Evolutionary conservation across 2,797 vertebrate species (phyloP), one percentile per base, ranked within the genome.

Genomic region (Gymnocypris eckloni): DNA sequence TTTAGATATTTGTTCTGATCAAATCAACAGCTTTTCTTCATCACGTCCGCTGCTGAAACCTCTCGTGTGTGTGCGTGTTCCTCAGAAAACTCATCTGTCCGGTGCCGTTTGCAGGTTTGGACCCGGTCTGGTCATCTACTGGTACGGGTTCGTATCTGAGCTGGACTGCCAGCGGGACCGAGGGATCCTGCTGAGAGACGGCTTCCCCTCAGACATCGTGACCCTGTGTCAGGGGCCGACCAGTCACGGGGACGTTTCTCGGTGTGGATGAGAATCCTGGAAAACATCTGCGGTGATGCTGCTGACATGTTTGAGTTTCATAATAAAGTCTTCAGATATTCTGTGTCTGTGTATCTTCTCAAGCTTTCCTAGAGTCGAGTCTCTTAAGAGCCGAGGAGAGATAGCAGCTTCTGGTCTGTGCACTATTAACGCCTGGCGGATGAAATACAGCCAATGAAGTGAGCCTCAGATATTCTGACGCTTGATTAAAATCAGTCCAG

Each of bases 101-200:
- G 33, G 33, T 33, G 3, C 88, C 87, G 22, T 91, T 90, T 86
- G 20, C 94, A 99, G 98, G 92, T 99, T 99, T 86, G 98, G 98
- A 41, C 98, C 98, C 0, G 98, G 98, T 86, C 94, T 99, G 85
- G 98, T 99, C 90, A 99, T 99, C 94, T 99, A 99, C 91, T 99
- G 98, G 98, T 97, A 98, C 0, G 98, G 98, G 43, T 99, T 99
- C 89, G 97, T 99, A 81, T 96, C 96, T 66, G 98, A 99, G 90
- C 93, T 99, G 90, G 98, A 99, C 93, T 98, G 97, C 93, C 97
- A 99, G 92, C 96, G 97, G 41, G 96, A 97, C 86, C 93, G 98
- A 89, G 98, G 98, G 50, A 98, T 99, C 93, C 94, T 99, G 89
- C 97, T 99, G 50, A 98, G 97, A 93, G 97, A 98, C 93, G 94